Evolutionary conservation across 2,797 vertebrate genomes (phyloP), one percentile per base, ranked within the genome.

Genomic region (Poecile montanus): DNA sequence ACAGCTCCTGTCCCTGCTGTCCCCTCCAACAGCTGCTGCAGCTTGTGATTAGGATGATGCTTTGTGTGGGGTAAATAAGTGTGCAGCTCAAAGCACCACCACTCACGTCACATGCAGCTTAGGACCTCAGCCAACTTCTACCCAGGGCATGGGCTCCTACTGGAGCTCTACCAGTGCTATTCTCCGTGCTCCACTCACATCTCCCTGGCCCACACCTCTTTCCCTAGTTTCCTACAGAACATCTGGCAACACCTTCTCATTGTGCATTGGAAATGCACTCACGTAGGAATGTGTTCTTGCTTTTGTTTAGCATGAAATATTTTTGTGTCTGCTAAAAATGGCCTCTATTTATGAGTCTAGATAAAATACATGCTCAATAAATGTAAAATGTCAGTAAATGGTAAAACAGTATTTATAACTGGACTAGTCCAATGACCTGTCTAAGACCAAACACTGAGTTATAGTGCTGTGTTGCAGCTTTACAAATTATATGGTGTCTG

Each of bases 281-380:
- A 73, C 0, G 0, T 13, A 22, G 11, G 22, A 44, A 34, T 6
- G 1, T 0, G 0, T 30, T 58, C 51, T 70, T 42, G 29, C 56
- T 73, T 88, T 70, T 44, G 61, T 58, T 93, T 44, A 54, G 51
- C n/a, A 29, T 73, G 54, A 84, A 88, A 58, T 79, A 45, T 17
- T 61, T 79, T 34, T 54, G 16, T 40, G 13, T 63, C 85, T 89
- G 57, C 68, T 91, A 89, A 77, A 91, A 91, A 71, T n/a, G 44
- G 56, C 21, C 45, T 85, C 15, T 56, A n/a, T 70, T 78, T 78
- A 60, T 21, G 30, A 80, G 8, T 65, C 61, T 63, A 88, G 38
- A 58, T 85, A 89, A 93, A 94, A 89, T 65, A 73, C 6, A 58
- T 18, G 36, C 71, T 76, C 71, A 76, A 56, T 71, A 85, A 94